A percentile compares a stretch with the other conserved stretches of the same genome.
Evolutionary conservation across 1,140 invertebrate species (phyloP).

Genomic region (Trichogramma pretiosum): DNA sequence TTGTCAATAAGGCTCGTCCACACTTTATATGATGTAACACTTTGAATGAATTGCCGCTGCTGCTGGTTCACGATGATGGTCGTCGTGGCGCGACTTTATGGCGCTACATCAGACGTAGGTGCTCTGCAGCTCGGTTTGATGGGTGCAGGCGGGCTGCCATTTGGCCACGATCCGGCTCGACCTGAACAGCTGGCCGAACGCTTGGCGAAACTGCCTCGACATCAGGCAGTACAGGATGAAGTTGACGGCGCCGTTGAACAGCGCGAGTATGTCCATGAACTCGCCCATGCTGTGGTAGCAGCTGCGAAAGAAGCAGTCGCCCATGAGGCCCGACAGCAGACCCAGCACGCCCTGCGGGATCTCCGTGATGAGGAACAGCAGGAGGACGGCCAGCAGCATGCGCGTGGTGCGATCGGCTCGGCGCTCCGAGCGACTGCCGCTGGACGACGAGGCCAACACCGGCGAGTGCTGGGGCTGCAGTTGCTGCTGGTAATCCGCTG

Average conservation of each 20-base stretch:
- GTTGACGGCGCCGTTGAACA: conserved; percentile 87
- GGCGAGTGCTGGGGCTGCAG: background rate
- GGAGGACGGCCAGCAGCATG: conserved; percentile 79
- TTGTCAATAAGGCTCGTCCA: no score
- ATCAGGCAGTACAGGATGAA: conserved; percentile 92
- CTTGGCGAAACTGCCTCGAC: conserved; percentile 84
- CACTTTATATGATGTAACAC: no score
- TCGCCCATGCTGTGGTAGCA: conserved; percentile 78
- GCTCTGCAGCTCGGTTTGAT: conserved; percentile 45
- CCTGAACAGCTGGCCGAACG: conserved; percentile 68
- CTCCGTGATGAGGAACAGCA: conserved; percentile 80
- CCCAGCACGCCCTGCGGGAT: conserved; percentile 74
- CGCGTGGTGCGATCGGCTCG: conserved; percentile 77
- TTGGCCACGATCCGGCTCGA: conserved; percentile 32
- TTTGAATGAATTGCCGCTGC: no score
- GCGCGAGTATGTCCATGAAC: conserved; percentile 82
- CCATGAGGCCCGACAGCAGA: conserved; percentile 62
- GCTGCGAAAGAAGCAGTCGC: conserved; percentile 61
- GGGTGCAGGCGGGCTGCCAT: conserved; percentile 38
- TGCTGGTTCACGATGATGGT: no score
- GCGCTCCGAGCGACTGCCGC: conserved; percentile 59
- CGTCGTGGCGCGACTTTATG: no score
- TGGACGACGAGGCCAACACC: conserved; percentile 28
- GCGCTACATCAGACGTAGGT: conserved; percentile 50
- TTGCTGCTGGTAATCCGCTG: background rate